These are phyloP conservation scores for Conopomorpha cramerella DNA, from an alignment of 1,140 invertebrate genomes.

Conservation along the genomic window DNA sequence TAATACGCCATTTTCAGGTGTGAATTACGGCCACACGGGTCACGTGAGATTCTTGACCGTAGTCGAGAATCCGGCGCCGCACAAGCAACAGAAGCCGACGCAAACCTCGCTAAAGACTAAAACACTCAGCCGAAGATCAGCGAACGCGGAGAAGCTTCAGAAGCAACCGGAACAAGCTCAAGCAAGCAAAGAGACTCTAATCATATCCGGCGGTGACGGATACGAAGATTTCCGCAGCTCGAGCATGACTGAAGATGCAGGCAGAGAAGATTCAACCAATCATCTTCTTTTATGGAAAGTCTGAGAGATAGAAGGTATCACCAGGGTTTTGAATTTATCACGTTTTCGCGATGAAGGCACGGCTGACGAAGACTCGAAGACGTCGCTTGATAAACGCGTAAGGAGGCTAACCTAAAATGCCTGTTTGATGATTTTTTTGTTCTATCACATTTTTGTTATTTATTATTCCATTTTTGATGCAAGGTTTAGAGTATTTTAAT, in stretches of 20 bases:
- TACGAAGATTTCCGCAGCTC: conserved; percentile 91
- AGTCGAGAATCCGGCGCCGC: conserved; percentile 68
- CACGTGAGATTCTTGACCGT: conserved; percentile 93
- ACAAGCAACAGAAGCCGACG: conserved; percentile 30
- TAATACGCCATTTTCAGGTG: no score
- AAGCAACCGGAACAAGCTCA: conserved; percentile 46
- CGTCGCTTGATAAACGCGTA: no score
- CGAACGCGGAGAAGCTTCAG: conserved; percentile 50
- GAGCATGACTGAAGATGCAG: conserved; percentile 81
- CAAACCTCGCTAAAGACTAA: conserved; percentile 43
- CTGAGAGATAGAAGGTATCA: conserved; percentile 29
- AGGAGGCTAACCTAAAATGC: no score
- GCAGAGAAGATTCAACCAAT: conserved; percentile 94
- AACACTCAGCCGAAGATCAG: conserved; percentile 47
- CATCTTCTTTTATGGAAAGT: conserved; percentile 86
- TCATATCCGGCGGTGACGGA: conserved; percentile 96
- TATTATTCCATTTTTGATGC: no score
- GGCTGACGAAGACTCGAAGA: no score
- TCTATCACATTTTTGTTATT: no score
- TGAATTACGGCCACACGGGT: conserved; percentile 94
- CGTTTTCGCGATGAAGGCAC: conserved; percentile 1
- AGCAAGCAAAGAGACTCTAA: conserved; percentile 67
- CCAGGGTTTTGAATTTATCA: conserved; percentile 17
- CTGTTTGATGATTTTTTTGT: no score
- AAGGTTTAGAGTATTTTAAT: no score